These are phyloP conservation scores for Drosophila orena DNA, from an alignment of 1,140 invertebrate genomes.

Conservation along the genomic window DNA sequence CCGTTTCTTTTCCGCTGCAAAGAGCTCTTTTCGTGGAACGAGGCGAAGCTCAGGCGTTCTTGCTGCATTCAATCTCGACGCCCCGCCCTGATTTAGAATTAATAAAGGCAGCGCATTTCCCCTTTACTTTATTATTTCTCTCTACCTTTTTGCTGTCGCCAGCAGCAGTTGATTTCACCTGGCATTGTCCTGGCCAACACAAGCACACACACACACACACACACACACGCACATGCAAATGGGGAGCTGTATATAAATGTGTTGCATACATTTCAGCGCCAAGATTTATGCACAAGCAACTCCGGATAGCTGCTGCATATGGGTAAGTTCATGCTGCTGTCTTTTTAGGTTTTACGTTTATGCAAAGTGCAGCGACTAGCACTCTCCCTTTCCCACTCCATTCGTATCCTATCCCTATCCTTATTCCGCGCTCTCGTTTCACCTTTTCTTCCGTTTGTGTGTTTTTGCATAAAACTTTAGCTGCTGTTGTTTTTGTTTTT, in stretches of 20 bases:
- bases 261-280: constrained; percentile 75
- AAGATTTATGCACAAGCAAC: constrained; percentile 74
- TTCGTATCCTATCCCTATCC: too few species aligned
- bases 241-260: constrained; percentile 61
- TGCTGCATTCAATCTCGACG: constrained; percentile 18
- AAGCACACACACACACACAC: too few species aligned
- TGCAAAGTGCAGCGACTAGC: constrained; percentile 61
- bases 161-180: constrained; percentile 72
- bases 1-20: constrained; percentile 41
- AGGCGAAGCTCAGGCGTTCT: too few species aligned
- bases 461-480: constrained; percentile 68
- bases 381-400: background rate
- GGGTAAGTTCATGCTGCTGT: constrained; percentile 55
- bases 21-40: constrained; percentile 9
- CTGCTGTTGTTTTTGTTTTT: constrained; percentile 67
- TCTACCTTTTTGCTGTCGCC: constrained; percentile 36
- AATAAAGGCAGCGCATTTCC: constrained; percentile 57
- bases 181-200: constrained; percentile 61
- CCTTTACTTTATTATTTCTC: constrained; percentile 20
- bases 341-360: constrained; percentile 68
- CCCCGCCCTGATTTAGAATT: constrained; percentile 73
- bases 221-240: constrained; percentile 12
- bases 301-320: constrained; percentile 58
- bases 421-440: too few species aligned
- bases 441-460: background rate